Evolutionary conservation across 37 sponge, comb jelly and placozoan genomes (phyloP).

Genomic region (Axinella damicornis): DNA sequence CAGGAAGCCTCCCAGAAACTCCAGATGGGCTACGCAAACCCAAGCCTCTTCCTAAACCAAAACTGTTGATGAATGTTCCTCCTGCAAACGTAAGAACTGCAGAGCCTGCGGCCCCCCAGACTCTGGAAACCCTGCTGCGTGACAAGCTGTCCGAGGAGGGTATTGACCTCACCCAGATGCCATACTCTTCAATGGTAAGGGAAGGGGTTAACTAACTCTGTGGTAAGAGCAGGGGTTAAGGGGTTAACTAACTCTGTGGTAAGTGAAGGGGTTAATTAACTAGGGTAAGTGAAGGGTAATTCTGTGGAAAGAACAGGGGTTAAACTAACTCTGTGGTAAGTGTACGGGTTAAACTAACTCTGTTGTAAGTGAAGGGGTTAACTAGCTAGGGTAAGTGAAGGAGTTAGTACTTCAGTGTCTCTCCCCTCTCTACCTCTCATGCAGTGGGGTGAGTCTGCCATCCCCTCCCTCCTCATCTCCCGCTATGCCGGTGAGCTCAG

Average conservation of each 20-base stretch:
- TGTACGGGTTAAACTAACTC: too few relatives aligned
- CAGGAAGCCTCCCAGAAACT: neutral
- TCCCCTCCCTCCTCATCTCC: slow-evolving; percentile 23
- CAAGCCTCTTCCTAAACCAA: neutral
- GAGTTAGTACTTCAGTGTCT: neutral
- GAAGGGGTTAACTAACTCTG: neutral
- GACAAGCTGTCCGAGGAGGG: slow-evolving; percentile 17
- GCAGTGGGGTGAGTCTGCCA: slow-evolving; percentile 47
- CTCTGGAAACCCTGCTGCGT: neutral
- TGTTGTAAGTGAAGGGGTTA: too few relatives aligned
- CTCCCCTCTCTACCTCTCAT: slow-evolving; percentile 11
- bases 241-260: neutral
- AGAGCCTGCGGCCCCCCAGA: neutral
- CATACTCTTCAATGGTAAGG: slow-evolving; percentile 27
- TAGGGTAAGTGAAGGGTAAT: neutral
- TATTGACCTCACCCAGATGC: slow-evolving; percentile 8
- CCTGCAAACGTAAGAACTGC: neutral
- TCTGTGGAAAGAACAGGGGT: too few relatives aligned
- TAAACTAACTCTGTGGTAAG: too few relatives aligned
- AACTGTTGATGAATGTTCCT: too few relatives aligned
- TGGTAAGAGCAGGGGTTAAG: neutral
- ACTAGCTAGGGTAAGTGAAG: neutral
- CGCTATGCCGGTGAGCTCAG: slow-evolving; percentile 34
- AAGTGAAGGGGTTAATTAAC: too few relatives aligned
- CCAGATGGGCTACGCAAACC: neutral